A percentile compares a stretch with the other conserved stretches of the same genome.
Evolutionary conservation across 2,888 invertebrate species (phyloP).

Genomic region (Margaritifera margaritifera): DNA sequence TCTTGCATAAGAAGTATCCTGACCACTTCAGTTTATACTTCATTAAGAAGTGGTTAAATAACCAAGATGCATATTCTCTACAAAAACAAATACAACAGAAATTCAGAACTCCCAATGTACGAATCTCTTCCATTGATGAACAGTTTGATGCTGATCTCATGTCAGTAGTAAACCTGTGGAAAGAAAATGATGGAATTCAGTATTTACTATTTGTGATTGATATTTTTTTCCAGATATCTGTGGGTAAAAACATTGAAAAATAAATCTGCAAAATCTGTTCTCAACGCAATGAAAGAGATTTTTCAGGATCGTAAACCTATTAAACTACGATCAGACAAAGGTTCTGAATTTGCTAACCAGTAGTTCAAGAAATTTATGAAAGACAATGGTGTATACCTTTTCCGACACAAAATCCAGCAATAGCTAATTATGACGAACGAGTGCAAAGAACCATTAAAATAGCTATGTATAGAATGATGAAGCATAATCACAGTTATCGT

Average conservation of each 20-base stretch:
- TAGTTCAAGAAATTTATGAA: neutral
- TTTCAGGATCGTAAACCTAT: neutral
- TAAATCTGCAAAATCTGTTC: neutral
- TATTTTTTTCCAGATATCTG: constrained; percentile 1
- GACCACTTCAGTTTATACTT: neutral
- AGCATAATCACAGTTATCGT: too few species aligned
- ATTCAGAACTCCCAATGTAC: neutral
- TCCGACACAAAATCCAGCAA: too few species aligned
- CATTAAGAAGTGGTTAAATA: neutral
- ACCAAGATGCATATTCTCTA: constrained; percentile 1
- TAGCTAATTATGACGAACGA: too few species aligned
- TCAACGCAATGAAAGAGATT: constrained; percentile 1
- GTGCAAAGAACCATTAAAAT: too few species aligned
- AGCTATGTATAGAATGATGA: too few species aligned
- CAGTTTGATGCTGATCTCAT: neutral
- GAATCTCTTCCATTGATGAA: neutral
- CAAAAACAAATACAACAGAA: constrained; percentile 4
- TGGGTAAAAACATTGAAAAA: neutral
- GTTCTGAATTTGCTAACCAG: neutral
- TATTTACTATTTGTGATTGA: constrained; percentile 5
- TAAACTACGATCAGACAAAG: constrained; percentile 1
- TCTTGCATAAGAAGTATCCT: neutral
- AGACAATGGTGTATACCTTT: too few species aligned
- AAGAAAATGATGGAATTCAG: constrained; percentile 1
- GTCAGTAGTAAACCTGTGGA: neutral